Conservation (phyloP, 2,113 vertebrate species). For the Trichomycterus rosablanca region DNA sequence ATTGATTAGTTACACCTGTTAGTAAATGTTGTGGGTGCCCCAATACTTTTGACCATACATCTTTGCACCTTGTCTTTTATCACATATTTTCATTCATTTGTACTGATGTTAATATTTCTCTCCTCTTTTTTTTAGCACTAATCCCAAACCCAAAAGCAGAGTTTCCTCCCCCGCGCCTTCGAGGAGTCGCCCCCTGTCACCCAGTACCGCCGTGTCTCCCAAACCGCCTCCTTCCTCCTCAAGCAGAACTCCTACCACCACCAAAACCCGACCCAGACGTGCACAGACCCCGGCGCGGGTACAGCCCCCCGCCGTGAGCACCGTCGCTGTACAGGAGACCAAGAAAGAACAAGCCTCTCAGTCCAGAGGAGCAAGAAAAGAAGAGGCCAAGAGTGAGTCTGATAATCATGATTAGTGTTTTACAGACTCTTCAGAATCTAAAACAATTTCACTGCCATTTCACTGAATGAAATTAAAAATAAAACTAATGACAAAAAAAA, state of each 20-base stretch:
- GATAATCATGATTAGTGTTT: conserved; percentile 14
- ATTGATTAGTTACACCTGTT: too few relatives aligned
- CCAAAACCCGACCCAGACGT: conserved; percentile 75
- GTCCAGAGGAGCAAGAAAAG: conserved; percentile 34
- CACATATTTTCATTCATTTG: too few relatives aligned
- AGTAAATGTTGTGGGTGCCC: too few relatives aligned
- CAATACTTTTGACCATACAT: too few relatives aligned
- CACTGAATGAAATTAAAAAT: not conserved
- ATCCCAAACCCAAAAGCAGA: conserved; percentile 72
- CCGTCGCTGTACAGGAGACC: conserved; percentile 61
- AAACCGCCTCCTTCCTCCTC: conserved; percentile 65
- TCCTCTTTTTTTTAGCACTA: conserved; percentile 48
- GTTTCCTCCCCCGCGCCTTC: conserved; percentile 76
- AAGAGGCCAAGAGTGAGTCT: conserved; percentile 62
- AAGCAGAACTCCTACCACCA: conserved; percentile 63
- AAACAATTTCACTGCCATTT: not conserved
- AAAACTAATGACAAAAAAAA: too few relatives aligned
- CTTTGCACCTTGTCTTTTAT: too few relatives aligned
- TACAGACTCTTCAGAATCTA: not conserved
- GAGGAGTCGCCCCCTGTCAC: conserved; percentile 75
- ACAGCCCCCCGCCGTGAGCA: conserved; percentile 54
- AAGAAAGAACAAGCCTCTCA: conserved; percentile 43
- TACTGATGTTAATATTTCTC: too few relatives aligned
- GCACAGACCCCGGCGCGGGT: conserved; percentile 62
- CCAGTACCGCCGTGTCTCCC: conserved; percentile 63